phyloP scores from a whole-genome alignment of 1,140 invertebrate genomes.

The Zophobas morio region DNA sequence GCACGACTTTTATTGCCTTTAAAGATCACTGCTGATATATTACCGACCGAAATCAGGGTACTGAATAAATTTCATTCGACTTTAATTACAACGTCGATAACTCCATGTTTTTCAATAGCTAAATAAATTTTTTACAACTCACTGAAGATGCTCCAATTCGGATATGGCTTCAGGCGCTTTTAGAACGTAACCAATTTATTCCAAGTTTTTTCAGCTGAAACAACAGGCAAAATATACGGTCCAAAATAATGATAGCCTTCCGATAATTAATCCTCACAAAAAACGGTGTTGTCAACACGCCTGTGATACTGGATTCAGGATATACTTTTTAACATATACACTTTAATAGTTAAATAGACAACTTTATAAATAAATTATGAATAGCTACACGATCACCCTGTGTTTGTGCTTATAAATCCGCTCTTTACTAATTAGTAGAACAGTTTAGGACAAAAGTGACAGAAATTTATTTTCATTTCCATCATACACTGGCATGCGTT shows the following conservation, averaged over 20 bases:
- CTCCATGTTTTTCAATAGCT: constrained; percentile 9
- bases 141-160: constrained; percentile 16
- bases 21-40: constrained; percentile 34
- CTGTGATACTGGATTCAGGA: too few relatives aligned
- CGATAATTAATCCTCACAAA: neutral
- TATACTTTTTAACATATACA: too few relatives aligned
- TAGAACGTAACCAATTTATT: constrained; percentile 6
- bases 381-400: too few relatives aligned
- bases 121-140: constrained; percentile 27
- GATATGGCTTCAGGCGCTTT: neutral
- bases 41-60: constrained; percentile 23
- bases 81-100: constrained; percentile 36
- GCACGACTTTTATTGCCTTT: constrained; percentile 23
- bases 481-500: too few relatives aligned
- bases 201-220: too few relatives aligned
- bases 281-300: too few relatives aligned
- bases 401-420: too few relatives aligned
- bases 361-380: too few relatives aligned
- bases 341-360: too few relatives aligned
- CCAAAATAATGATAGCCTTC: neutral
- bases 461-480: too few relatives aligned
- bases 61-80: constrained; percentile 34
- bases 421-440: too few relatives aligned
- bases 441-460: too few relatives aligned
- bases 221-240: neutral